phyloP scores from a whole-genome alignment of 2,797 vertebrate species.

The Fundulus diaphanus region DNA sequence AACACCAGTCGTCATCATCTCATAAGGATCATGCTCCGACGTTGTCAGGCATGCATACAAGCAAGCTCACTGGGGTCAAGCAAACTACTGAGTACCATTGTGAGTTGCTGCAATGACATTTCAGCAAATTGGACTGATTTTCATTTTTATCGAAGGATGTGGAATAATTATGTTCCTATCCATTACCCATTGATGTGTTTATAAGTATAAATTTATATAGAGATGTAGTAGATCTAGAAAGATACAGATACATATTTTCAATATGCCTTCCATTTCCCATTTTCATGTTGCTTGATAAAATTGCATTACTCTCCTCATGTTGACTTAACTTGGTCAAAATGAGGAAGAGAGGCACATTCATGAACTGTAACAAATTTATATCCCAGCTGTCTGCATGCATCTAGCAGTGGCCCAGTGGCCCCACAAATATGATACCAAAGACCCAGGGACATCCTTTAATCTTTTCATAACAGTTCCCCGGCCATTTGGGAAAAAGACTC shows the following conservation, averaged over 20 bases:
- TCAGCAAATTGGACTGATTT: too few relatives aligned
- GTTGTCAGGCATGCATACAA: too few relatives aligned
- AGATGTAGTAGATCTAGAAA: background rate
- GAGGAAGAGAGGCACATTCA: background rate
- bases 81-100: too few relatives aligned
- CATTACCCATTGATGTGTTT: too few relatives aligned
- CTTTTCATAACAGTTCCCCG: slow-evolving; percentile 37
- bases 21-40: too few relatives aligned
- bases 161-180: too few relatives aligned
- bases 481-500: slow-evolving; percentile 27
- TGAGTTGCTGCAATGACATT: too few relatives aligned
- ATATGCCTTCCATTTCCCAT: background rate
- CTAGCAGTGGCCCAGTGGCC: slow-evolving; percentile 17
- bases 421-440: slow-evolving; percentile 41
- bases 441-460: slow-evolving; percentile 45
- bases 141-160: too few relatives aligned
- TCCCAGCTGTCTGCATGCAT: slow-evolving; percentile 8
- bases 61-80: too few relatives aligned
- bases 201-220: too few relatives aligned
- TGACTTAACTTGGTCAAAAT: background rate
- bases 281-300: background rate
- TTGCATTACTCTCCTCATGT: background rate
- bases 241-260: background rate
- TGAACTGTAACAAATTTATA: slow-evolving; percentile 27
- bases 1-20: too few relatives aligned